phyloP scores from a whole-genome alignment of 1,140 invertebrate genomes.

The Drosophila malerkotliana region DNA sequence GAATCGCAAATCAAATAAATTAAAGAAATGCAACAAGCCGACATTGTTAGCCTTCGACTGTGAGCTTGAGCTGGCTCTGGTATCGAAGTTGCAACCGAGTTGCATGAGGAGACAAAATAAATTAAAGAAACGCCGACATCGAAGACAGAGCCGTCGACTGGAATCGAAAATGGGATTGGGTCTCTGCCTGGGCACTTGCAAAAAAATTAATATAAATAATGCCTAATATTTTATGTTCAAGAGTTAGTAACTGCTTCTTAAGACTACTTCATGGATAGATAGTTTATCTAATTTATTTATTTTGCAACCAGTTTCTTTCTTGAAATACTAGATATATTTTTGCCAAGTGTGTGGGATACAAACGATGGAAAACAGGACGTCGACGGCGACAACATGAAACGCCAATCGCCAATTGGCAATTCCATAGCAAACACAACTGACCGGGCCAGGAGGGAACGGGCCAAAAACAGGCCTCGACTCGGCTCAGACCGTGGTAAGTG shows the following conservation, averaged over 20 bases:
- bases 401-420: slow-evolving; percentile 20
- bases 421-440: slow-evolving; percentile 24
- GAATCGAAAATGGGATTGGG: slow-evolving; percentile 1
- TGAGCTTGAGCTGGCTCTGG: slow-evolving; percentile 26
- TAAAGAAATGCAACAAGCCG: slow-evolving; percentile 66
- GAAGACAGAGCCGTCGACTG: slow-evolving; percentile 30
- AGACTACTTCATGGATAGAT: neutral
- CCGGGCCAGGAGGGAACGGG: slow-evolving; percentile 19
- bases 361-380: slow-evolving; percentile 21
- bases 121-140: slow-evolving; percentile 58
- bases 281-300: no score
- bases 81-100: slow-evolving; percentile 23
- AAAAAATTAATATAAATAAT: slow-evolving; percentile 9
- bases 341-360: neutral
- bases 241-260: neutral
- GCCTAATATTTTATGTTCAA: neutral
- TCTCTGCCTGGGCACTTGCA: slow-evolving; percentile 14
- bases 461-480: slow-evolving; percentile 2
- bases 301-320: neutral
- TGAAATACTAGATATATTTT: neutral
- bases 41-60: slow-evolving; percentile 41
- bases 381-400: slow-evolving; percentile 22
- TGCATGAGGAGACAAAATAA: slow-evolving; percentile 70
- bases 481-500: slow-evolving; percentile 1
- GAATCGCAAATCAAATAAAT: slow-evolving; percentile 63